phyloP scores from a whole-genome alignment of 1,140 invertebrate genomes.

The Drosophila watanabei region DNA sequence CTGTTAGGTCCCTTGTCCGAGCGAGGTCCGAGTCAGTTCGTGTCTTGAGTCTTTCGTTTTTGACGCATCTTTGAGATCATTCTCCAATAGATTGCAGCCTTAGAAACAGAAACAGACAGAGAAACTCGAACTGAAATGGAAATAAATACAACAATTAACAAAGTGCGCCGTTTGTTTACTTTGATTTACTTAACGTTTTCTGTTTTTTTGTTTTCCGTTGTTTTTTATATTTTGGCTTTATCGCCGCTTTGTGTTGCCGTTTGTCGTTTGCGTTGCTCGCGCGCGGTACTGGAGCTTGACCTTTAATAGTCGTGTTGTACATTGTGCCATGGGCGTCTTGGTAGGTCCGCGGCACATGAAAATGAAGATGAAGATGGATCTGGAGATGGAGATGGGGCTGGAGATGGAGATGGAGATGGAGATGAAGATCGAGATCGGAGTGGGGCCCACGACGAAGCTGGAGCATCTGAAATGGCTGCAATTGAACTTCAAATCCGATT shows the following conservation, averaged over 20 bases:
- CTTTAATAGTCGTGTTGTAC: constrained; percentile 78
- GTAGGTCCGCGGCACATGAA: constrained; percentile 33
- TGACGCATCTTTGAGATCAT: constrained; percentile 61
- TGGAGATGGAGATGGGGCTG: constrained; percentile 30
- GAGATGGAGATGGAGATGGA: constrained; percentile 32
- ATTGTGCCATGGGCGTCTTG: constrained; percentile 70
- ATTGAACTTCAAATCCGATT: constrained; percentile 71
- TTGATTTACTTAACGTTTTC: constrained; percentile 73
- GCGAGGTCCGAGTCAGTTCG: constrained; percentile 47
- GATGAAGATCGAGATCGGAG: constrained; percentile 14
- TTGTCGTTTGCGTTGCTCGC: constrained; percentile 27
- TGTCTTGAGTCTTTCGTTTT: constrained; percentile 74
- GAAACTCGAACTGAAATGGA: constrained; percentile 39
- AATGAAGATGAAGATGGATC: constrained; percentile 35
- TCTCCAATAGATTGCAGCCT: constrained; percentile 54
- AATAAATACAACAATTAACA: constrained; percentile 73
- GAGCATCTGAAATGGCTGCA: constrained; percentile 51
- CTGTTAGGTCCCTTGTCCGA: constrained; percentile 6
- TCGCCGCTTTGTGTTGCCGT: constrained; percentile 32
- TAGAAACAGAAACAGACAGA: constrained; percentile 11
- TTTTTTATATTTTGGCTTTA: constrained; percentile 21
- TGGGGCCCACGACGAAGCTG: constrained; percentile 40
- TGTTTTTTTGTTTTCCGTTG: constrained; percentile 27
- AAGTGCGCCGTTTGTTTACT: constrained; percentile 73
- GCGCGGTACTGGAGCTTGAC: constrained; percentile 51